Evolutionary conservation across 2,113 vertebrate species (phyloP).

Genomic region (Corythornis cristatus): DNA sequence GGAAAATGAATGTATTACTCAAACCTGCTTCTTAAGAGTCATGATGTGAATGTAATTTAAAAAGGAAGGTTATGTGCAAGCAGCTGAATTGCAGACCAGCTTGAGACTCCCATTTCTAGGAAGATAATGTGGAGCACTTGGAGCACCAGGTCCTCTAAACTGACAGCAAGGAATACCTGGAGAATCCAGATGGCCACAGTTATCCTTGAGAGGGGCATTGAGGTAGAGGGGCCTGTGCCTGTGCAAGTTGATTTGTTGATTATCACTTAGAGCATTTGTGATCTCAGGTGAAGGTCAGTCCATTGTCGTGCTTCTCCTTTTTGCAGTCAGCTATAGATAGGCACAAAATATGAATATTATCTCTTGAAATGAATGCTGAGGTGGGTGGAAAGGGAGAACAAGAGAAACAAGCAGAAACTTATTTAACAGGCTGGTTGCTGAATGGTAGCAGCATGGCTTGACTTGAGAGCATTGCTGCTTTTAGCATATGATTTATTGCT

Average conservation of each 20-base stretch:
- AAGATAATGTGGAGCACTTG: not conserved
- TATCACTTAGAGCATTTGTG: not conserved
- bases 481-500: constrained; percentile 64
- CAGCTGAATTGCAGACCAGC: not conserved
- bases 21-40: not conserved
- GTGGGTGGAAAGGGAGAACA: constrained; percentile 32
- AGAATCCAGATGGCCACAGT: not conserved
- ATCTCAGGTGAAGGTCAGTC: not conserved
- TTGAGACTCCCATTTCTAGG: not conserved
- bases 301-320: not conserved
- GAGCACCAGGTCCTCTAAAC: not conserved
- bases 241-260: not conserved
- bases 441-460: constrained; percentile 10
- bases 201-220: not conserved
- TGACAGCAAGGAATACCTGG: not conserved
- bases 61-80: not conserved
- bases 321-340: not conserved
- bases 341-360: not conserved
- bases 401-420: constrained; percentile 31
- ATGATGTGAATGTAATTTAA: not conserved
- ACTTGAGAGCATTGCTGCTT: constrained; percentile 50
- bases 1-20: not conserved
- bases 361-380: constrained; percentile 32
- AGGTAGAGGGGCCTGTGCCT: not conserved
- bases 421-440: constrained; percentile 44